A percentile compares a stretch with the other conserved stretches of the same genome.
These are phyloP conservation scores for Agrotis puta DNA, from an alignment of 2,888 invertebrate species.

Conservation along the genomic window DNA sequence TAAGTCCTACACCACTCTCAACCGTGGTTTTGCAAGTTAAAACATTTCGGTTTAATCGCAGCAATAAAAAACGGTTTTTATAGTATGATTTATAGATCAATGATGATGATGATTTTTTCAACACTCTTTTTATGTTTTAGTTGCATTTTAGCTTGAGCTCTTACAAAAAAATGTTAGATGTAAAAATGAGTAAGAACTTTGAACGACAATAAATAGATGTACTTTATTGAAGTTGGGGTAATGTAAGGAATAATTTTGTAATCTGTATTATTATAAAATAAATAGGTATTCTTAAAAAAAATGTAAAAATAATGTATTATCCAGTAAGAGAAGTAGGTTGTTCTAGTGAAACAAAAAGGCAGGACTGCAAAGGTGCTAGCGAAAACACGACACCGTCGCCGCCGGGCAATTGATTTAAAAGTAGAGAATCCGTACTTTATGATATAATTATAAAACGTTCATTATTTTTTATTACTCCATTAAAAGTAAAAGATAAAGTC, in stretches of 20 bases:
- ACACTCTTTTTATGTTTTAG: background rate
- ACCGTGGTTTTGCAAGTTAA: background rate
- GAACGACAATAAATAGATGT: no score
- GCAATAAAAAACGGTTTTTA: background rate
- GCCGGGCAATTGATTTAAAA: slow-evolving; percentile 20
- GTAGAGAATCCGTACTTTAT: background rate
- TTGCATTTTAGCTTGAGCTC: background rate
- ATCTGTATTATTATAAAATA: background rate
- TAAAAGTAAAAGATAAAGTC: background rate
- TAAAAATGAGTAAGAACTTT: no score
- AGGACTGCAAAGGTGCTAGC: background rate
- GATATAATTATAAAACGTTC: slow-evolving; percentile 1
- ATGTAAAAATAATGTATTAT: no score
- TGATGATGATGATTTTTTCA: no score
- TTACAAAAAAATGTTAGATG: no score
- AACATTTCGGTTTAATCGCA: background rate
- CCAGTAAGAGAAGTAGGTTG: no score
- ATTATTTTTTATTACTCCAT: background rate
- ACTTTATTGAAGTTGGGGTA: background rate
- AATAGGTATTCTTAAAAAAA: no score
- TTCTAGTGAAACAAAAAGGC: background rate
- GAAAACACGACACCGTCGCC: slow-evolving; percentile 12
- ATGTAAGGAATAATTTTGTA: background rate
- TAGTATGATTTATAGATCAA: background rate
- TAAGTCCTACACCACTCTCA: background rate